phyloP scores from a whole-genome alignment of 1,140 invertebrate species.

The Drosophila simulans region DNA sequence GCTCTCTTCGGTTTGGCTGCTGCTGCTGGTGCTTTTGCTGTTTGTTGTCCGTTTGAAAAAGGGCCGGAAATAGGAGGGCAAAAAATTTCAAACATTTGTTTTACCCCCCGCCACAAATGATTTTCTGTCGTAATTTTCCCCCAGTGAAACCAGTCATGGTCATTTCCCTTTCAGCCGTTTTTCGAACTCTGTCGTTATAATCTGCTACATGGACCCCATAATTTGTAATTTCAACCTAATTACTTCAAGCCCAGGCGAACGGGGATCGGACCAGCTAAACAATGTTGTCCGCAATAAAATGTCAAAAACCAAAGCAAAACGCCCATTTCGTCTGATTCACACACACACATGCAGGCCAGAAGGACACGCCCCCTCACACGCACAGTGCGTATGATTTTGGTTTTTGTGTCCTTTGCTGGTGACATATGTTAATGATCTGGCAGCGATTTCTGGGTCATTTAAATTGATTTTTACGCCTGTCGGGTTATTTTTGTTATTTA shows the following conservation, averaged over 20 bases:
- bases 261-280: constrained; percentile 42
- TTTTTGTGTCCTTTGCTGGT: constrained; percentile 36
- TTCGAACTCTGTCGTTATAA: constrained; percentile 74
- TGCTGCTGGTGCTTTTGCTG: constrained; percentile 1
- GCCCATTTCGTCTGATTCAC: constrained; percentile 52
- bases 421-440: constrained; percentile 69
- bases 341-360: constrained; percentile 11
- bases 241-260: constrained; percentile 46
- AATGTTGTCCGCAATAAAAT: constrained; percentile 72
- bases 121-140: constrained; percentile 3
- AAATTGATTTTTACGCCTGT: constrained; percentile 50
- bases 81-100: constrained; percentile 33
- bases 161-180: constrained; percentile 40
- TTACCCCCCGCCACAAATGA: constrained; percentile 2
- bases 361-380: constrained; percentile 44
- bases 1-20: constrained; percentile 38
- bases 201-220: constrained; percentile 77
- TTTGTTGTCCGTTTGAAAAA: constrained; percentile 42
- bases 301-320: constrained; percentile 65
- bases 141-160: constrained; percentile 42
- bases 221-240: constrained; percentile 82
- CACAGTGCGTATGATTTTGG: constrained; percentile 17
- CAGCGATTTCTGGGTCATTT: constrained; percentile 63
- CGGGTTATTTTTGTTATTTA: background rate
- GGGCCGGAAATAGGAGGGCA: constrained; percentile 17